Evolutionary conservation across 2,113 vertebrate genomes (phyloP), one percentile per base, ranked within the genome.

Genomic region (Sprattus sprattus): DNA sequence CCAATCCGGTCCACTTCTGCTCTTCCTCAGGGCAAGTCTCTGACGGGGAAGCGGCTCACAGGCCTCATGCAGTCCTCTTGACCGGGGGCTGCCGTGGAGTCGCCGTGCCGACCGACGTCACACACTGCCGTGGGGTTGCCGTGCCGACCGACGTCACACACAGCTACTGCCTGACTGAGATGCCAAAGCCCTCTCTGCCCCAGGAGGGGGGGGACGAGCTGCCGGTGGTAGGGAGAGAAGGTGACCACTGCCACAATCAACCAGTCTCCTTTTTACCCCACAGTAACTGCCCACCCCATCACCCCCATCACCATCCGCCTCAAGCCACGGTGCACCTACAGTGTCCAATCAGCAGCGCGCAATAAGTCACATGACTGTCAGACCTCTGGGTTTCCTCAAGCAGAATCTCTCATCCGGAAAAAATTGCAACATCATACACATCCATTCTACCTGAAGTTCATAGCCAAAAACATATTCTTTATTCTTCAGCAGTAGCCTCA

Each of bases 41-140:
- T 99, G 95, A 95, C 97, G 0, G 96, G 97, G 92, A 99, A 99
- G 92, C 96, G 98, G 45, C 96, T 99, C 95, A 97, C 98, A 0
- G 97, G 98, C 91, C 96, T 99, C 94, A 99, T 99, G 98, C 98
- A 98, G 95, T 99, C 98, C 18, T 99, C 98, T 95, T 99, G 98
- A 99, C 93, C 0, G 91, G 89, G 87, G 86, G 88, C 81, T 89
- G 90, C 11, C 22, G 25, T 54, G 52, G 52, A 54, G 11, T 54
- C 13, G 13, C 52, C 13, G 13, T 22, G 54, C 88, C 81, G 75
- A 75, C 83, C 82, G 25, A 67, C 54, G 86, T 90, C 90, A 85
- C 85, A 83, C 67, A 44, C 84, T 89, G 90, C 11, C 22, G 25
- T 54, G 52, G 52, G 18, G 11, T 54, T 2, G 13, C 52, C 13